Base-by-base conservation (phyloP, 1,140 invertebrate species). In the Acromyrmex heyeri region DNA sequence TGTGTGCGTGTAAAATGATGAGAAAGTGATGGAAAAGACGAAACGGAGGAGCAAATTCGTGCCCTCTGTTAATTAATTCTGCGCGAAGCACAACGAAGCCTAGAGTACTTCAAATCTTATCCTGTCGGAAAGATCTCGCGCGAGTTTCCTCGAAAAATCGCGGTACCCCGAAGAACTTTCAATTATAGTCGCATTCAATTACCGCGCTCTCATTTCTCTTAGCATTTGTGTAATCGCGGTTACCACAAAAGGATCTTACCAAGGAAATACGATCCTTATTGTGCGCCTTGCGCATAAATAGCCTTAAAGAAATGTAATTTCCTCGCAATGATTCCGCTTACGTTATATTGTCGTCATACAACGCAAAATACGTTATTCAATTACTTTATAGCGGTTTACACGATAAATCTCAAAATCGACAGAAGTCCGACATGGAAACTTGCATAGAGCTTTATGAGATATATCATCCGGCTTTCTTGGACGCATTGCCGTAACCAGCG, bases 151-250 rank as follows among this genome's bases (percentile, higher is more conserved):
- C 62, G 70, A 55, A 79, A 85, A 77, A 55, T 78, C 48, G 48
- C 70, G 38, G 64, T 38, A 14, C 48, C 27, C 27, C 12, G 21
- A 57, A 38, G 73, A 30, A 79, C 75, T 79, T 85, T 87, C 79
- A 89, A 79, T 78, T 79, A 79, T 48, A 86, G 76, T 88, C 87
- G 73, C 59, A 72, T 87, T 90, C 86, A 70, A 90, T 87, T 85
- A 78, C 65, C 44, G n/a, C 38, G 27, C 70, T 14, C 57, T 53
- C 30, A 18, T 59, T 65, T 65, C 50, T 24, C 38, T 12, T 34
- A 8, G 34, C 82, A 34, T 61, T 86, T 48, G 50, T 85, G 48
- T 64, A 79, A 87, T 70, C 62, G 55, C 55, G 67, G 24, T 38
- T 72, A 34, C 10, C 64, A 12, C 48, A 85, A 90, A 69, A 53